Percentiles rank a stretch among this genome's conserved stretches.
Conservation (phyloP, 2,888 invertebrate genomes). For the Agrenia bidenticulata region DNA sequence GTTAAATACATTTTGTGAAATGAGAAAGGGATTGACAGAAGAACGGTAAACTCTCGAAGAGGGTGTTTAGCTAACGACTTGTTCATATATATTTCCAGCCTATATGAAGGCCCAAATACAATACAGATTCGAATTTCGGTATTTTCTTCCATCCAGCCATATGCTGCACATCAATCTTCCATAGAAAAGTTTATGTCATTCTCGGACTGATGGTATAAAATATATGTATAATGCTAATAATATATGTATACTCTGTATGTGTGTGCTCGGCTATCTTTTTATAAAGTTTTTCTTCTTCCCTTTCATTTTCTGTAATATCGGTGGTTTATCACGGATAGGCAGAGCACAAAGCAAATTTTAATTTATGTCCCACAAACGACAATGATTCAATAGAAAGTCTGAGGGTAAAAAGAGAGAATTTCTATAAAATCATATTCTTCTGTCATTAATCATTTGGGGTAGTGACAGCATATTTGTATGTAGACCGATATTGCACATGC, state of each 20-base stretch:
- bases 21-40: constrained; percentile 1
- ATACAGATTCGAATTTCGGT: constrained; percentile 46
- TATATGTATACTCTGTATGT: constrained; percentile 1
- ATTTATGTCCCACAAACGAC: constrained; percentile 54
- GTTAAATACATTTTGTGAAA: constrained; percentile 6
- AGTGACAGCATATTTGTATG: constrained; percentile 55
- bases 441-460: constrained; percentile 54
- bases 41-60: not conserved
- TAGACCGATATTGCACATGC: constrained; percentile 54
- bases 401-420: constrained; percentile 53
- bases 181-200: constrained; percentile 49
- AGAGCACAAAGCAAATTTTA: constrained; percentile 53
- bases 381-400: constrained; percentile 53
- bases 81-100: not conserved
- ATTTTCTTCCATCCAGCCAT: constrained; percentile 44
- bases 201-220: constrained; percentile 16
- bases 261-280: constrained; percentile 29
- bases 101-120: constrained; percentile 36
- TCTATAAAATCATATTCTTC: constrained; percentile 54
- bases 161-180: constrained; percentile 51
- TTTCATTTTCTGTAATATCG: constrained; percentile 34
- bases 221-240: constrained; percentile 3
- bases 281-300: constrained; percentile 30
- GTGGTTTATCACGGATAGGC: constrained; percentile 49
- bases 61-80: constrained; percentile 5